Conservation (phyloP, 1,140 invertebrate species). For the Papilio aristodemus region DNA sequence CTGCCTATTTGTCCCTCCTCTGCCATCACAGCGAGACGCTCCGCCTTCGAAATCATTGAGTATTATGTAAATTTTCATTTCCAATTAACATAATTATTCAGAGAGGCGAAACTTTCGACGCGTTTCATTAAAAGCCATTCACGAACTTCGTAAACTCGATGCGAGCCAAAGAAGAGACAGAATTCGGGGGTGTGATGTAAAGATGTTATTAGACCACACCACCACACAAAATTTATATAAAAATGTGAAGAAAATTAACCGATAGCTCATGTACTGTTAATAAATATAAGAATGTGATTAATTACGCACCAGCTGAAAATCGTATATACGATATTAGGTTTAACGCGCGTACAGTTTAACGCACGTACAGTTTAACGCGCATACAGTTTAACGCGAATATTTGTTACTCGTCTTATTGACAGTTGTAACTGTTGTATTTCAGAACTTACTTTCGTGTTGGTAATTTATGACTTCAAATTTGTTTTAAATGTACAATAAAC, state of each 20-base stretch:
- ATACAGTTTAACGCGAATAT: too few species aligned
- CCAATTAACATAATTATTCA: conserved; percentile 31
- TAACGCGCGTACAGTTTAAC: too few species aligned
- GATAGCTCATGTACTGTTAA: too few species aligned
- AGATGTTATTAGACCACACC: not conserved
- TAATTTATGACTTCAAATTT: not conserved
- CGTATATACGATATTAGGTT: too few species aligned
- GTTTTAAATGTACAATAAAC: conserved; percentile 15
- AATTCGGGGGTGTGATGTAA: not conserved
- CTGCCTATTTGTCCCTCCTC: conserved; percentile 1
- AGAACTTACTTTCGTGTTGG: not conserved
- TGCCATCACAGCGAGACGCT: not conserved
- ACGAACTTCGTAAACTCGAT: conserved; percentile 23
- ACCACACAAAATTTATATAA: not conserved
- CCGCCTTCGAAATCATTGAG: conserved; percentile 26
- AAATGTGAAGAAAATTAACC: too few species aligned
- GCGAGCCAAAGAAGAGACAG: not conserved
- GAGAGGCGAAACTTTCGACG: conserved; percentile 20
- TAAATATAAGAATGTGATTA: too few species aligned
- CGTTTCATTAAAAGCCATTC: conserved; percentile 29
- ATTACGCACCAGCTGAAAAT: too few species aligned
- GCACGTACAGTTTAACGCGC: too few species aligned
- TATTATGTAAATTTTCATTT: conserved; percentile 29
- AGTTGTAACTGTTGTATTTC: not conserved
- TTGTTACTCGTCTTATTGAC: too few species aligned